Evolutionary conservation across 1,140 invertebrate genomes (phyloP).

Genomic region (Schlechtendalia chinensis): DNA sequence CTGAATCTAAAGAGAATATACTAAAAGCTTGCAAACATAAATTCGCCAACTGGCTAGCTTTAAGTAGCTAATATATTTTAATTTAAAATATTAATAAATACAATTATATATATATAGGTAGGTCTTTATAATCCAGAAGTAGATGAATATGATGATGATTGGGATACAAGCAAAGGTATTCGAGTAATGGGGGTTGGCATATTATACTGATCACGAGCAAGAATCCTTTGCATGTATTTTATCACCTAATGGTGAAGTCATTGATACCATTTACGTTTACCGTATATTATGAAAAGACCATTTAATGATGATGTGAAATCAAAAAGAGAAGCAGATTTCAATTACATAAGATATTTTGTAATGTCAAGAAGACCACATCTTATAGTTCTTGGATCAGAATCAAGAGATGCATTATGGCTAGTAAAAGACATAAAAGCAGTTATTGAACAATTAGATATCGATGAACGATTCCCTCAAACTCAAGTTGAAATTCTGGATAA

Average conservation of each 20-base stretch:
- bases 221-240: conserved; percentile 87
- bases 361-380: conserved; percentile 89
- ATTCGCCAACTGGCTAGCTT: conserved; percentile 87
- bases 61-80: conserved; percentile 52
- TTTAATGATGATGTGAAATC: conserved; percentile 70
- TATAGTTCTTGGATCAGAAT: conserved; percentile 86
- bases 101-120: conserved; percentile 57
- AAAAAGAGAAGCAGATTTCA: conserved; percentile 77
- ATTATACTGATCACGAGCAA: conserved; percentile 79
- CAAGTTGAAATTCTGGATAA: conserved; percentile 91
- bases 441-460: conserved; percentile 72
- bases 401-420: conserved; percentile 81
- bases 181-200: conserved; percentile 85
- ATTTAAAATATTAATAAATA: neutral
- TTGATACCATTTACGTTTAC: conserved; percentile 84
- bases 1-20: conserved; percentile 88
- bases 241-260: conserved; percentile 85
- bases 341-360: conserved; percentile 82
- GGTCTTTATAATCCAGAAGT: conserved; percentile 80
- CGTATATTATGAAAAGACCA: conserved; percentile 78
- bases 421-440: conserved; percentile 80
- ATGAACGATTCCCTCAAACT: conserved; percentile 84
- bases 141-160: conserved; percentile 87
- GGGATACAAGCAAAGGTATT: conserved; percentile 81
- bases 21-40: conserved; percentile 79